Conservation (phyloP, 2,888 invertebrate species). For the Criorhina ranunculi region DNA sequence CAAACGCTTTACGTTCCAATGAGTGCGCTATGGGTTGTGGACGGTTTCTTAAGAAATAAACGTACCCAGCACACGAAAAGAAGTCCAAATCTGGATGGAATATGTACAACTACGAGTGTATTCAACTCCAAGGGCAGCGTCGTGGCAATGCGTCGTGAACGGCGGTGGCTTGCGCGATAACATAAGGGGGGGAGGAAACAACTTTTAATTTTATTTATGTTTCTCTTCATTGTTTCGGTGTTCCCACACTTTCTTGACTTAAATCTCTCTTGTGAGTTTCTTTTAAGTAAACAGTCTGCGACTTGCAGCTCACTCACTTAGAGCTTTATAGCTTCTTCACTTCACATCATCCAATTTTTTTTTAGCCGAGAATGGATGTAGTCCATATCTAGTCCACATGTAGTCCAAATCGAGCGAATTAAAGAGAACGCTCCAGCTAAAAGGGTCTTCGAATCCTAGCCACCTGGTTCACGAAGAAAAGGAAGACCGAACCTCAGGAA, state of each 20-base stretch:
- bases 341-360: too few relatives aligned
- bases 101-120: background rate
- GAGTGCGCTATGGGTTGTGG: conserved; percentile 60
- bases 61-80: background rate
- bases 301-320: background rate
- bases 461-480: too few relatives aligned
- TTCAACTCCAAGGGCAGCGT: conserved; percentile 23
- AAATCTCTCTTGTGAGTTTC: background rate
- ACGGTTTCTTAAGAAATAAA: conserved; percentile 20
- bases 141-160: conserved; percentile 2
- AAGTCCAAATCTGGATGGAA: conserved; percentile 23
- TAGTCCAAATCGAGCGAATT: too few relatives aligned
- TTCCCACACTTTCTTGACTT: conserved; percentile 24
- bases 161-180: background rate
- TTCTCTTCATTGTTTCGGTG: conserved; percentile 6
- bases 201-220: conserved; percentile 42
- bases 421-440: too few relatives aligned
- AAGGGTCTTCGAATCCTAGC: too few relatives aligned
- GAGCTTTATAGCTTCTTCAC: too few relatives aligned
- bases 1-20: conserved; percentile 57
- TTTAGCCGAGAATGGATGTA: too few relatives aligned
- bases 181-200: background rate
- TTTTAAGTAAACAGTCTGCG: background rate
- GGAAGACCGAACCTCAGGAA: too few relatives aligned
- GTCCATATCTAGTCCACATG: too few relatives aligned